Base-by-base conservation (phyloP, 2,888 invertebrate species). In the Chrysodeixis includens region DNA sequence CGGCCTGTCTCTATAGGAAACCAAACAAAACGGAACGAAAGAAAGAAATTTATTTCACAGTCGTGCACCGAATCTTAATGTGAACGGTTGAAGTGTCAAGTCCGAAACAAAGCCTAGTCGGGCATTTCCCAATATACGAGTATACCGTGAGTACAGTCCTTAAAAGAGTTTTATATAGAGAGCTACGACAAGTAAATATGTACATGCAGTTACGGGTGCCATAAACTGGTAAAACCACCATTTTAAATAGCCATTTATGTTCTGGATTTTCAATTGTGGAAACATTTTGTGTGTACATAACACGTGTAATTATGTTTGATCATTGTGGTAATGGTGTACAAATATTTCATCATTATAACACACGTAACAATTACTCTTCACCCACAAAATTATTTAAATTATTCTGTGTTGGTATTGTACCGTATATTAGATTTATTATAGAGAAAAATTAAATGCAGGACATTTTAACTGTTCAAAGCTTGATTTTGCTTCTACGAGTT, bases 11-110 rank as follows among this genome's bases (percentile, higher is more conserved):
- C 56, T 69, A 73, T 66, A 79, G 65, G 60, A 73, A 77, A 74
- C 71, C 66, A 74, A 76, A 77, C 71, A 67, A 81, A 81, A 74
- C 61, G 62, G 67, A 51, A 75, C 60, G 61, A 66, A 51, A 56
- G 68, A 69, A 76, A 69, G 61, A 74, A 81, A 77, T 79, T 81
- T 80, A 80, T 66, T 81, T 70, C 79, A 18, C 22, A 40, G 30
- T 53, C 79, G 82, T 81, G 80, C 57, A 67, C 63, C 20, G 82
- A 79, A 81, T 80, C n/a, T 40, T 58, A 79, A 77, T 72, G 40
- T 71, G 51, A 54, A 32, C 16, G 46, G 46, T 49, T 49, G 52
- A 53, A 69, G 62, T 71, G 74, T 69, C 69, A 64, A 64, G 67
- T 58, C 67, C 68, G 62, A 62, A 69, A 63, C 71, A 76, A 72